phyloP scores from a whole-genome alignment of 1,140 invertebrate genomes.

The Gryllus bimaculatus region DNA sequence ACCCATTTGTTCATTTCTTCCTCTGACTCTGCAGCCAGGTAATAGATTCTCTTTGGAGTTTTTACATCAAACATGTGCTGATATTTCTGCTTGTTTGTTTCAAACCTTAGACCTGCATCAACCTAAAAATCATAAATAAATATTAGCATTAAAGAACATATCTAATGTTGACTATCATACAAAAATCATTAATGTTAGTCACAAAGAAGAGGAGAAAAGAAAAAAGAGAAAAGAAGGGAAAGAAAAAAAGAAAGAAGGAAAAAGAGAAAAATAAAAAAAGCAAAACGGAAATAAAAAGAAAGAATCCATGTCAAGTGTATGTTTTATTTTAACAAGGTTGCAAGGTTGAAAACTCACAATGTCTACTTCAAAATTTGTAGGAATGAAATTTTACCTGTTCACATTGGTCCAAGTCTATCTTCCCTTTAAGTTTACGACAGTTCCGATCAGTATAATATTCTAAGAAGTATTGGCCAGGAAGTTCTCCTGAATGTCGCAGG shows the following conservation, averaged over 20 bases:
- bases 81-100: conserved; percentile 70
- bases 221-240: conserved; percentile 26
- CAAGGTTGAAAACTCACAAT: too few species aligned
- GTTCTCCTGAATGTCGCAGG: conserved; percentile 75
- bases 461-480: conserved; percentile 86
- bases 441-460: conserved; percentile 86
- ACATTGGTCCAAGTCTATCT: conserved; percentile 89
- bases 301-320: too few species aligned
- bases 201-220: too few species aligned
- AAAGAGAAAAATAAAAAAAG: too few species aligned
- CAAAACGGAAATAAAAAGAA: too few species aligned
- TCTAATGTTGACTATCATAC: too few species aligned
- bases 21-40: conserved; percentile 82
- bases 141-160: not conserved
- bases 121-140: conserved; percentile 42
- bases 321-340: too few species aligned
- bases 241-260: not conserved
- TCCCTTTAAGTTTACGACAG: conserved; percentile 77
- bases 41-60: conserved; percentile 80
- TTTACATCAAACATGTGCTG: conserved; percentile 81
- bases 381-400: conserved; percentile 60
- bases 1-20: conserved; percentile 93
- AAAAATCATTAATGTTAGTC: too few species aligned
- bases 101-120: conserved; percentile 74
- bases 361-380: too few species aligned